Conservation (phyloP, 2,797 vertebrate genomes). For the Kryptolebias ocellatus region DNA sequence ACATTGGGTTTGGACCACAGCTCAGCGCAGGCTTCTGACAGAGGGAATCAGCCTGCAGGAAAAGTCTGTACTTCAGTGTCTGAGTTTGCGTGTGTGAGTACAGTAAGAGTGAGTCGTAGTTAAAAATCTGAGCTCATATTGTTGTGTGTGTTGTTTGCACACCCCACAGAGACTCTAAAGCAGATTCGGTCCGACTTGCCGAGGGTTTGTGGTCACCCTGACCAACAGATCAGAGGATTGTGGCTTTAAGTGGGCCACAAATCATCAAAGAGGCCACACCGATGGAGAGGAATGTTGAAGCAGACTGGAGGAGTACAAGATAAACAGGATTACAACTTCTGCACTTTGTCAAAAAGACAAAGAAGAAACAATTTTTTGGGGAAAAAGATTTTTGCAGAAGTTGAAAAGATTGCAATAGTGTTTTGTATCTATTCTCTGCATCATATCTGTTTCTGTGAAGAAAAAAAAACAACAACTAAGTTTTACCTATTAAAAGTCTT, state of each 20-base stretch:
- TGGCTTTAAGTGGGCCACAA: conserved; percentile 71
- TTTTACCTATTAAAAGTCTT: no score
- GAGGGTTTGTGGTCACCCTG: conserved; percentile 62
- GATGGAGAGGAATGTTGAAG: conserved; percentile 53
- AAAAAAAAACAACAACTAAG: background rate
- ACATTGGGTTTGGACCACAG: conserved; percentile 71
- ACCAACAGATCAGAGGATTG: conserved; percentile 70
- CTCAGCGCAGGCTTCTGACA: conserved; percentile 54
- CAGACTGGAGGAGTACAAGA: conserved; percentile 51
- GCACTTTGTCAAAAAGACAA: conserved; percentile 49
- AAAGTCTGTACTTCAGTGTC: conserved; percentile 46
- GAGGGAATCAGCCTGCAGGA: conserved; percentile 45
- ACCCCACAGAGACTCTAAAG: no score
- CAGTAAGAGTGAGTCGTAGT: conserved; percentile 36
- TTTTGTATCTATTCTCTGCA: background rate
- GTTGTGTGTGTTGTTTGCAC: conserved; percentile 17
- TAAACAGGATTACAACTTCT: conserved; percentile 57
- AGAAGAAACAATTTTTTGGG: conserved; percentile 12
- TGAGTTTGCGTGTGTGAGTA: conserved; percentile 16
- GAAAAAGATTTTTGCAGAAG: conserved; percentile 7
- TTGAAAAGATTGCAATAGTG: background rate
- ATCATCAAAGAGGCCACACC: conserved; percentile 68
- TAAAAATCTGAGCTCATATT: conserved; percentile 9
- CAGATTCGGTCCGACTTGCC: conserved; percentile 34
- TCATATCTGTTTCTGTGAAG: background rate